Conservation (phyloP, 2,888 invertebrate genomes). For the Caenorhabditis imperialis region DNA sequence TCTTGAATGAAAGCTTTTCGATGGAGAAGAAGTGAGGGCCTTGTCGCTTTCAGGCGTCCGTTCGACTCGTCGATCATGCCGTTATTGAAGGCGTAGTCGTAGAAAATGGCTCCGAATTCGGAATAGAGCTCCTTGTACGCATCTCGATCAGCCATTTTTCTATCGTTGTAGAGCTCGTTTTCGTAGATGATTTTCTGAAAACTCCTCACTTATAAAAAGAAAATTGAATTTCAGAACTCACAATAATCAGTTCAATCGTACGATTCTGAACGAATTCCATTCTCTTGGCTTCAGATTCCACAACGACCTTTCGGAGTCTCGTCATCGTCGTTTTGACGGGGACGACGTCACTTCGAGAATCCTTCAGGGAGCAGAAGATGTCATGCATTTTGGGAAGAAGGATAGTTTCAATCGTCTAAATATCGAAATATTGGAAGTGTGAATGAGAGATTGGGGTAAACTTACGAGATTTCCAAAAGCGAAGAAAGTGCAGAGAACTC, state of each 20-base stretch:
- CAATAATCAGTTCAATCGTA: constrained; percentile 49
- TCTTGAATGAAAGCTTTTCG: constrained; percentile 4
- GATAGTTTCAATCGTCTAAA: constrained; percentile 38
- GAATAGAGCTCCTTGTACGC: constrained; percentile 21
- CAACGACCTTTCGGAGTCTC: constrained; percentile 26
- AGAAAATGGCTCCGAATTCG: constrained; percentile 51
- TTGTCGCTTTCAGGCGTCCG: constrained; percentile 24
- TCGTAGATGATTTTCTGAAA: constrained; percentile 54
- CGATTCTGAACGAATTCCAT: constrained; percentile 32
- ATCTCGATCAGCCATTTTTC: constrained; percentile 20
- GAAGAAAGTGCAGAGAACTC: constrained; percentile 44
- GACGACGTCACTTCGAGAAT: not conserved
- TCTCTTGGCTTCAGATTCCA: constrained; percentile 29
- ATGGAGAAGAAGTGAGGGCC: constrained; percentile 26
- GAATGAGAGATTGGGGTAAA: no score
- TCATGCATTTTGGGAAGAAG: constrained; percentile 50
- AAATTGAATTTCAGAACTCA: not conserved
- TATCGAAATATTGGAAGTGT: no score
- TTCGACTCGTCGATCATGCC: constrained; percentile 38
- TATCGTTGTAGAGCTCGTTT: constrained; percentile 31
- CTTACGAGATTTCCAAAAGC: constrained; percentile 50
- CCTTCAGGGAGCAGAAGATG: constrained; percentile 35
- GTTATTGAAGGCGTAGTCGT: constrained; percentile 26
- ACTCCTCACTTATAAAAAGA: not conserved
- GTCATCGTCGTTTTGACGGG: constrained; percentile 28